Evolutionary conservation across 2,113 vertebrate species (phyloP).

Genomic region (Isichthys henryi): DNA sequence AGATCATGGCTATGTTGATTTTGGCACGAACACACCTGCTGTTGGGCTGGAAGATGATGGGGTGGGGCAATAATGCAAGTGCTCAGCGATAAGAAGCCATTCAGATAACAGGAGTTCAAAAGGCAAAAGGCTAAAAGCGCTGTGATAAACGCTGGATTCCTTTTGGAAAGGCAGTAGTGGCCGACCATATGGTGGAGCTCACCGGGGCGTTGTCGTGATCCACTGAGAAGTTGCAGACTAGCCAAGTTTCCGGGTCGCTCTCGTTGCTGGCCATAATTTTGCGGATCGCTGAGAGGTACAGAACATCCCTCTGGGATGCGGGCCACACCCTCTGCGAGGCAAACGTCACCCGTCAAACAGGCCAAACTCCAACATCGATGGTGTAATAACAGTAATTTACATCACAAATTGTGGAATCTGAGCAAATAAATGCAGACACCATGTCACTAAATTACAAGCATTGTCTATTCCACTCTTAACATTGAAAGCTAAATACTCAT

Average conservation of each 20-base stretch:
- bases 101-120: neutral
- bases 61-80: neutral
- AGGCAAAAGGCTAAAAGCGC: neutral
- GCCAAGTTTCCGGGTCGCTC: slow-evolving; percentile 94
- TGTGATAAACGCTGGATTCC: neutral
- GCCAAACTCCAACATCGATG: neutral
- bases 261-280: slow-evolving; percentile 84
- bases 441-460: neutral
- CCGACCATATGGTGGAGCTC: slow-evolving; percentile 41
- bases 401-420: neutral
- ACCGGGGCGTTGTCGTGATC: slow-evolving; percentile 84
- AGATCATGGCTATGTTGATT: slow-evolving; percentile 97
- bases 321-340: slow-evolving; percentile 88
- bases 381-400: neutral
- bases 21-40: slow-evolving; percentile 94
- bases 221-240: slow-evolving; percentile 97
- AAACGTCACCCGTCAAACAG: slow-evolving; percentile 8
- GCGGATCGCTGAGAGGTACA: slow-evolving; percentile 89
- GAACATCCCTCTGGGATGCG: slow-evolving; percentile 87
- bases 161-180: neutral
- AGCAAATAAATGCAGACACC: neutral
- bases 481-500: neutral
- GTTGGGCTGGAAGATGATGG: slow-evolving; percentile 64
- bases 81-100: neutral
- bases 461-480: neutral